Conservation (phyloP, 37 sponge, comb jelly and placozoan genomes). For the Dysidea cf. avara region DNA sequence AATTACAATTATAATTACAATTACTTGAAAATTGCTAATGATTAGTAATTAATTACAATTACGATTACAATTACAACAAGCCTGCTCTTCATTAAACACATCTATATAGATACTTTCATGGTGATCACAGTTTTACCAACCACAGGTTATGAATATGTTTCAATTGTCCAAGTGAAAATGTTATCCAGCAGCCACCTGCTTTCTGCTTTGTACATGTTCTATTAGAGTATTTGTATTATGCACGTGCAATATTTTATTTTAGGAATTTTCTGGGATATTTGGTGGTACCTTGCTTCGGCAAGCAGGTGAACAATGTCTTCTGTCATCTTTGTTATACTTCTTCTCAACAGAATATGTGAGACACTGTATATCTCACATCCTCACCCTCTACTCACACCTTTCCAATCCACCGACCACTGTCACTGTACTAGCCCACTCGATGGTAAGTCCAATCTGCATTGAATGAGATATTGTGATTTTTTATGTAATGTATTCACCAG, state of each 20-base stretch:
- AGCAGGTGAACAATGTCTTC: constrained; percentile 14
- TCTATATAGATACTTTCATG: too few relatives aligned
- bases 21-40: too few relatives aligned
- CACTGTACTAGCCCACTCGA: constrained; percentile 63
- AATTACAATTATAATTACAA: too few relatives aligned
- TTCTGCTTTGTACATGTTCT: too few relatives aligned
- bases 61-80: too few relatives aligned
- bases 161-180: too few relatives aligned
- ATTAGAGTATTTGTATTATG: neutral
- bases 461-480: neutral
- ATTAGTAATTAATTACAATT: too few relatives aligned
- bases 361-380: constrained; percentile 52
- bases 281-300: constrained; percentile 57
- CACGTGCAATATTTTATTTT: neutral
- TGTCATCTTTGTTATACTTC: neutral
- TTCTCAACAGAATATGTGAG: constrained; percentile 40
- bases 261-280: constrained; percentile 76
- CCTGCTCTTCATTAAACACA: too few relatives aligned
- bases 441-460: constrained; percentile 25
- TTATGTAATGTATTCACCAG: neutral
- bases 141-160: too few relatives aligned
- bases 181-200: too few relatives aligned
- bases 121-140: too few relatives aligned
- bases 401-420: constrained; percentile 39
- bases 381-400: constrained; percentile 42